Base-by-base conservation (phyloP, 53 echinoderm and acorn worm species). In the Actinopyga echinites region DNA sequence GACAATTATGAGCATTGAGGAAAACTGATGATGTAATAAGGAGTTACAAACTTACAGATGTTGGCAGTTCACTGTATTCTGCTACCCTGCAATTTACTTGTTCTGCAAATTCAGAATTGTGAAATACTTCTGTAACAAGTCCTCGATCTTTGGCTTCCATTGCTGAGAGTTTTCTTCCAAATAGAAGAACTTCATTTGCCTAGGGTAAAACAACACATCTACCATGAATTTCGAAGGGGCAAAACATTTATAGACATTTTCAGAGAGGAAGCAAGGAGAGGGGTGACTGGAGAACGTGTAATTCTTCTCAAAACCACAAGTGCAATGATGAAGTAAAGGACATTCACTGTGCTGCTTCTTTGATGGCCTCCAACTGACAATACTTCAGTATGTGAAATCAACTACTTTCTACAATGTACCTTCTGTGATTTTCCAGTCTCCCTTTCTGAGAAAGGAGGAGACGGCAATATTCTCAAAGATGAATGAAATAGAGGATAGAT, bases 171-270 rank as follows among this genome's bases (percentile, higher is more conserved):
- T 94, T 92, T 55, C 82, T 79, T 34, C 99, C 99, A 75, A 99
- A 94, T 36, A 99, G 56, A 44, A 99, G 74, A 34, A 94, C 85
- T 83, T 99, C 99, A 85, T 99, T 99, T 11, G 99, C 94, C 99
- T 99, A 49, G 1, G 24, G 5, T 63, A 29, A 20, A 31, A 59
- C 4, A 17, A 66, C 29, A 69, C 23, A 69, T 19, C 15, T 13
- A 69, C 13, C 9, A n/a, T 69, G 5, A 23, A 28, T 38, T 35
- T 7, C 9, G 32, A 33, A 31, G 8, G 15, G 34, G 3, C 3
- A 17, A 15, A 15, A 49, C 13, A 49, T 15, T 17, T 49, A 17
- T 13, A 49, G 49, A 63, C 0, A 23, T 12, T 17, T 0, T 63
- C 64, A 32, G 32, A 22, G 11, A 63, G 32, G 13, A 63, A 30